These are phyloP conservation scores for Fulica atra DNA, from an alignment of 2,113 vertebrate species.

Conservation along the genomic window DNA sequence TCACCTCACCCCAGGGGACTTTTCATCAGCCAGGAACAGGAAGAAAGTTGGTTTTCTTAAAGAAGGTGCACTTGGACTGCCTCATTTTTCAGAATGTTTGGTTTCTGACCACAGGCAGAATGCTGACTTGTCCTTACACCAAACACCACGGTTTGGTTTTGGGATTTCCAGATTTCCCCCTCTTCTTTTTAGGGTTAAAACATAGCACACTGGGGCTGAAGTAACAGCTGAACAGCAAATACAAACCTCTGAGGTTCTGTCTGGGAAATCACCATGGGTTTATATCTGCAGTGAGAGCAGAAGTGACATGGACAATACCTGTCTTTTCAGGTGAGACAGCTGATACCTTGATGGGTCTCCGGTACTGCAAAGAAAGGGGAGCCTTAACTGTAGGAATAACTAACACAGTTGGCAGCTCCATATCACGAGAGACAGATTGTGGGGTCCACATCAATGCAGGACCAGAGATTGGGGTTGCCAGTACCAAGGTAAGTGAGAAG, in stretches of 20 bases:
- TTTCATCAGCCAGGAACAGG: not conserved
- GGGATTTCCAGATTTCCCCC: too few species aligned
- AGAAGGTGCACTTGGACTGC: not conserved
- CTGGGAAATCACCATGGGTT: accelerated
- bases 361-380: slow-evolving; percentile 94
- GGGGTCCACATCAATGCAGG: slow-evolving; percentile 98
- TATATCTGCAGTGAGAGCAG: not conserved
- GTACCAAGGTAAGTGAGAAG: slow-evolving; percentile 86
- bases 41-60: not conserved
- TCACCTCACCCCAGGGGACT: not conserved
- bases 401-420: slow-evolving; percentile 98
- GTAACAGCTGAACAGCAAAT: not conserved
- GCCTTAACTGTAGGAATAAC: slow-evolving; percentile 95
- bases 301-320: accelerated
- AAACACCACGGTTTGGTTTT: accelerated
- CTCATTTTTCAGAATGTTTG: not conserved
- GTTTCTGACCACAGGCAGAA: not conserved
- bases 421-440: slow-evolving; percentile 95
- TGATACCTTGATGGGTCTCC: slow-evolving; percentile 92
- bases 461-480: slow-evolving; percentile 96
- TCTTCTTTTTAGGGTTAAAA: accelerated
- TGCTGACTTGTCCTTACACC: not conserved
- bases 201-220: not conserved
- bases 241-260: not conserved
- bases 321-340: slow-evolving; percentile 89